Base-by-base conservation (phyloP, 2,797 vertebrate species). In the Balearica regulorum region DNA sequence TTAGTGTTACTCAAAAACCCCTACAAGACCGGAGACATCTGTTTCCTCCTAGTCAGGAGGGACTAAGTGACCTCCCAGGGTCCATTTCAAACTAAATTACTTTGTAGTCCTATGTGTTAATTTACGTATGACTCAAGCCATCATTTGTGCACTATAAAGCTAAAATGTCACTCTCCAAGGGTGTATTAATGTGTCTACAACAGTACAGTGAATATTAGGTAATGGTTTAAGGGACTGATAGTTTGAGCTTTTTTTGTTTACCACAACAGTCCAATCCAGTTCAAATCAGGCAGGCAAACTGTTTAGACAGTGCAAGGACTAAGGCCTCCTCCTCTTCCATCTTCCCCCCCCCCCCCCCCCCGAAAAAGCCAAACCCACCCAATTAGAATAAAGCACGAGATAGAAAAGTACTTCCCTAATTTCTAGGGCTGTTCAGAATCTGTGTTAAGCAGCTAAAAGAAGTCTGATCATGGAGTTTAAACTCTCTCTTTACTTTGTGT, bases 11-110 rank as follows among this genome's bases (percentile, higher is more conserved):
- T 41, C 14, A 48, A 28, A 25, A 8, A 0, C 3, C 11, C 24
- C 6, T 5, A 5, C 43, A 43, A 28, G 21, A 10, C 3, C 46
- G 25, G 25, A 54, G 58, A 19, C 1, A 0, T 9, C 4, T 18
- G 7, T 58, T 25, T 13, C 7, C 29, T 54, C 7, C 12, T 64
- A 26, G 37, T 49, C 13, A 13, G 35, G 17, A 20, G 13, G 15
- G 21, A 24, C 16, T 65, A 8, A 26, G 11, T 57, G 26, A 35
- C 26, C 9, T 44, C 5, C 11, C 31, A 4, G 6, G 5, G 16
- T 19, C 6, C 3, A 1, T 43, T 29, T 54, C 20, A 22, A 1
- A 9, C 8, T 29, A n/a, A 39, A 13, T 55, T 22, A 16, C 15
- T 28, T 25, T 20, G 6, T 49, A 7, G 12, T 10, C 5, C 3